A percentile compares a stretch with the other conserved stretches of the same genome.
phyloP scores from a whole-genome alignment of 2,113 vertebrate species.

The Eptesicus fuscus region DNA sequence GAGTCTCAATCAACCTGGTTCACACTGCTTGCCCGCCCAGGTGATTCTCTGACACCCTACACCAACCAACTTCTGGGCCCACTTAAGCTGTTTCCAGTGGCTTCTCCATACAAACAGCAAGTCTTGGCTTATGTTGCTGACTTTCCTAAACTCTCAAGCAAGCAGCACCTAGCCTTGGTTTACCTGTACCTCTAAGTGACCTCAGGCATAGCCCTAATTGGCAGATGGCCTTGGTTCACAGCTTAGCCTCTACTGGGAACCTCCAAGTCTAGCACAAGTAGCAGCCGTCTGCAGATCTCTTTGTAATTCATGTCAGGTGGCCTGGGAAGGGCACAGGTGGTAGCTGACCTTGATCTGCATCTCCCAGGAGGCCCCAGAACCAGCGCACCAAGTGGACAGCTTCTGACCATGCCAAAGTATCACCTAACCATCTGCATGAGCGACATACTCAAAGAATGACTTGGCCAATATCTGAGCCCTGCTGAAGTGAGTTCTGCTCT shows the following conservation, averaged over 20 bases:
- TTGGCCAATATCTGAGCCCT: neutral
- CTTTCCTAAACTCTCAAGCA: neutral
- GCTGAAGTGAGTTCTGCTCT: neutral
- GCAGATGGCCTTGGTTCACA: neutral
- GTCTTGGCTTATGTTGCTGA: neutral
- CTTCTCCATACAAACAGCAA: neutral
- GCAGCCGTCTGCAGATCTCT: neutral
- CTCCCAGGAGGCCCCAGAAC: neutral
- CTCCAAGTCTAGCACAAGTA: neutral
- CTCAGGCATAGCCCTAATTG: neutral
- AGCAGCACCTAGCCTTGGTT: neutral
- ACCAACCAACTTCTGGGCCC: neutral
- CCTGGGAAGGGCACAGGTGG: neutral
- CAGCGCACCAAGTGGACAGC: neutral
- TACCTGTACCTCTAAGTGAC: neutral
- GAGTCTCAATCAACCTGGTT: neutral
- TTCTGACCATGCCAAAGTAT: neutral
- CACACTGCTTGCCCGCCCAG: neutral
- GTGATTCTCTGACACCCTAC: neutral
- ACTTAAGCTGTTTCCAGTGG: neutral
- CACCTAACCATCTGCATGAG: neutral
- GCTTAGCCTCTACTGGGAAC: neutral
- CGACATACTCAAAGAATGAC: neutral
- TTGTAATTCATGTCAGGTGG: neutral
- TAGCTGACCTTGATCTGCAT: neutral